phyloP scores from a whole-genome alignment of 1,140 invertebrate genomes.

The Atopsyche davidsoni region DNA sequence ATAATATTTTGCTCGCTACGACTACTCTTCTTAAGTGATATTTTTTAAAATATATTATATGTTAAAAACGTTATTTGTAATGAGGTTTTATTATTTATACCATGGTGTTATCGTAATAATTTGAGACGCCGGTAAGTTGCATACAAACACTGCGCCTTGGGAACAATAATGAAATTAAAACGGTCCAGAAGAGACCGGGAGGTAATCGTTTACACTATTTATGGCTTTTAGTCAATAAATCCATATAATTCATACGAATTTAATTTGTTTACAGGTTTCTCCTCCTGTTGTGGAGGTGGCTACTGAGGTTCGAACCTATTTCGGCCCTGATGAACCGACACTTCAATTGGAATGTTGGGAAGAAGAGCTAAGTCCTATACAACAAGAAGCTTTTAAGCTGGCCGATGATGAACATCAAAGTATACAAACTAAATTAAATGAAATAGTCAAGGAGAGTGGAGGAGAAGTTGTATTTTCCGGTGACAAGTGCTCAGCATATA shows the following conservation, averaged over 20 bases:
- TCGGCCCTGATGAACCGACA: conserved; percentile 48
- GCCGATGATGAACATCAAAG: conserved; percentile 54
- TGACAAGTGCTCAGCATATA: conserved; percentile 54
- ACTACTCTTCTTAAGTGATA: too few relatives aligned
- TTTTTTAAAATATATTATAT: too few relatives aligned
- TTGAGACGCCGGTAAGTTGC: too few relatives aligned
- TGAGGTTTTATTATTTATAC: too few relatives aligned
- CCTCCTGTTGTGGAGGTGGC: background rate
- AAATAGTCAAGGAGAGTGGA: conserved; percentile 51
- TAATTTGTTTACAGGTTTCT: conserved; percentile 9
- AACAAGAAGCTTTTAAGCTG: conserved; percentile 50
- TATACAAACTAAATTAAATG: conserved; percentile 51
- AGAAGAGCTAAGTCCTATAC: conserved; percentile 59
- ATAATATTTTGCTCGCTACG: too few relatives aligned
- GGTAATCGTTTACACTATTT: conserved; percentile 4
- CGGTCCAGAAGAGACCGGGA: conserved; percentile 14
- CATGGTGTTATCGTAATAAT: too few relatives aligned
- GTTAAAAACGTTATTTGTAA: too few relatives aligned
- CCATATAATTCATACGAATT: too few relatives aligned
- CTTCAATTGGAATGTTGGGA: conserved; percentile 61
- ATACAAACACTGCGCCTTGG: too few relatives aligned
- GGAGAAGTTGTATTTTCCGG: conserved; percentile 55
- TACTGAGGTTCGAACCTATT: conserved; percentile 31
- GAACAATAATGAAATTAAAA: conserved; percentile 18
- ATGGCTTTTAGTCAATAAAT: background rate